Evolutionary conservation across 2,888 invertebrate species (phyloP).

Genomic region (Athalia cordata): DNA sequence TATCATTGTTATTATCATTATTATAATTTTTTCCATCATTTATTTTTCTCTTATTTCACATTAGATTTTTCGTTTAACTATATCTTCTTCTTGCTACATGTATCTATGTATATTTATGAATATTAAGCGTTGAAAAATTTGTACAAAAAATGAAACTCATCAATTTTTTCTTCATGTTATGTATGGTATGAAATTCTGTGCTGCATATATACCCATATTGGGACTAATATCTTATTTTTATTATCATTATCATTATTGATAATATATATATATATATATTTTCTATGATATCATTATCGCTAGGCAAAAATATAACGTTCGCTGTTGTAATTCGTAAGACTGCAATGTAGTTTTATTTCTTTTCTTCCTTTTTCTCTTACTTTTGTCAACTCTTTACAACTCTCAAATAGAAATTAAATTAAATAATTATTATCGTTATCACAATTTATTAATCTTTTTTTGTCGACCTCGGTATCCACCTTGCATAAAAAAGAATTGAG

Average conservation of each 20-base stretch:
- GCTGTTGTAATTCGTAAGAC: background rate
- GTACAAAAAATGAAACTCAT: background rate
- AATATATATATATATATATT: background rate
- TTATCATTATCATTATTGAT: background rate
- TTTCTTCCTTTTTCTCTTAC: background rate
- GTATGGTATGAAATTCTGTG: background rate
- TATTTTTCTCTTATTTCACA: too few species aligned
- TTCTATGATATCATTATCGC: background rate
- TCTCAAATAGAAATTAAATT: too few species aligned
- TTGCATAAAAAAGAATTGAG: too few species aligned
- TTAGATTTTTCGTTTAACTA: too few species aligned
- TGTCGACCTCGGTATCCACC: too few species aligned
- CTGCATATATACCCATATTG: too few species aligned
- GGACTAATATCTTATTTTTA: background rate
- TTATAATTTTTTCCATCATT: too few species aligned
- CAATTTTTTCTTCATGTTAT: background rate
- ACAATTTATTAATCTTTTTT: background rate
- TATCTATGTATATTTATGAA: too few species aligned
- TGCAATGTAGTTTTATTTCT: background rate
- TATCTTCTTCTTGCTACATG: too few species aligned
- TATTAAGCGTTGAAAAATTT: too few species aligned
- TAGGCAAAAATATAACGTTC: slow-evolving; percentile 27
- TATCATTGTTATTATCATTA: too few species aligned
- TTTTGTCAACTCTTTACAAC: background rate
- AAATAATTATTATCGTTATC: too few species aligned